Evolutionary conservation across 2,113 vertebrate species (phyloP).

Genomic region (Cynocephalus volans): DNA sequence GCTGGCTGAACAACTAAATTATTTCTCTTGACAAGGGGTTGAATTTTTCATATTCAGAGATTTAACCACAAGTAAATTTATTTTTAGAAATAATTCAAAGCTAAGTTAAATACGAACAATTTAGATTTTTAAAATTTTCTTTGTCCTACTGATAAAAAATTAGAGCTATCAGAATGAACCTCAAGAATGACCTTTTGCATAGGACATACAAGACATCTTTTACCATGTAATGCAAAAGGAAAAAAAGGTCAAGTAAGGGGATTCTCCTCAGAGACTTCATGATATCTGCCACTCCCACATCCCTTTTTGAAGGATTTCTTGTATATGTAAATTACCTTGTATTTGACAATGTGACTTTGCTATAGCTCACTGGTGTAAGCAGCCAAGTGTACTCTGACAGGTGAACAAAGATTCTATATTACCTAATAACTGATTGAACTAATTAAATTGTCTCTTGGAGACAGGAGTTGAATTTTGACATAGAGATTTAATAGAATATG

Average conservation of each 20-base stretch:
- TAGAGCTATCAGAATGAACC: not conserved
- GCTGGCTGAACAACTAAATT: not conserved
- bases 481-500: not conserved
- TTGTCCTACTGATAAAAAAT: not conserved
- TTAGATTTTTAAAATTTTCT: not conserved
- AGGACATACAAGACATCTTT: not conserved
- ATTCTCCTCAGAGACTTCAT: not conserved
- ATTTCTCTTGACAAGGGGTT: not conserved
- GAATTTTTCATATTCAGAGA: constrained; percentile 4
- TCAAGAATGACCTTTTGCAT: not conserved
- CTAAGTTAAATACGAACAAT: not conserved
- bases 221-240: not conserved
- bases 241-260: not conserved
- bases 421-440: not conserved
- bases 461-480: not conserved
- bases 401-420: not conserved
- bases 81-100: not conserved
- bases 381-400: not conserved
- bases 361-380: not conserved
- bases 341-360: not conserved
- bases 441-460: not conserved
- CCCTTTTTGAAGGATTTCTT: not conserved
- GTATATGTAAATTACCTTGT: not conserved
- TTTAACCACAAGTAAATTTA: constrained; percentile 1
- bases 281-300: not conserved